Percentiles rank a stretch among this genome's conserved stretches.
phyloP scores from a whole-genome alignment of 2,888 invertebrate species.

The Nasonovia ribisnigri region DNA sequence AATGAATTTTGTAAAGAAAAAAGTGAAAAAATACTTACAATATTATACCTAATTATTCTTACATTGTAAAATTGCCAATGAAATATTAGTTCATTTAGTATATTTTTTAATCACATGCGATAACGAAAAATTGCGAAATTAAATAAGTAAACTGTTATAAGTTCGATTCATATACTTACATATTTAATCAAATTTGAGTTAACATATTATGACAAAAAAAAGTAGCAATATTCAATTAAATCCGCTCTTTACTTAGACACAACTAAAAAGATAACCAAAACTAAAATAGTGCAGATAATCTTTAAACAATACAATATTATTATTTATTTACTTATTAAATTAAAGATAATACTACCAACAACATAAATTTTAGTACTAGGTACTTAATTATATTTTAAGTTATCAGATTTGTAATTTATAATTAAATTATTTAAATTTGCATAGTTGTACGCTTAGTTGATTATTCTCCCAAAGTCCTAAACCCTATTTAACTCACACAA shows the following conservation, averaged over 20 bases:
- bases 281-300: not conserved
- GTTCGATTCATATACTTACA: not conserved
- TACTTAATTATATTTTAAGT: not conserved
- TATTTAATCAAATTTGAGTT: not conserved
- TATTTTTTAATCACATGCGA: not conserved
- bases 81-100: not conserved
- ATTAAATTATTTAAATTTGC: constrained; percentile 21
- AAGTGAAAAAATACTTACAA: too few relatives aligned
- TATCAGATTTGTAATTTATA: not conserved
- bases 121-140: not conserved
- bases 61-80: not conserved
- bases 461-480: not conserved
- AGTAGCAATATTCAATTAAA: not conserved
- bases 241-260: not conserved
- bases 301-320: not conserved
- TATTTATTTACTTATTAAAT: not conserved
- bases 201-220: not conserved
- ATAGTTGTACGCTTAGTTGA: not conserved
- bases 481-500: not conserved
- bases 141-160: not conserved
- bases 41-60: not conserved
- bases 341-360: not conserved
- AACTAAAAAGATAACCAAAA: not conserved
- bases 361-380: not conserved
- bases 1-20: too few relatives aligned